Conservation (phyloP, 1,140 invertebrate species). For the Ceratosolen solmsi region DNA sequence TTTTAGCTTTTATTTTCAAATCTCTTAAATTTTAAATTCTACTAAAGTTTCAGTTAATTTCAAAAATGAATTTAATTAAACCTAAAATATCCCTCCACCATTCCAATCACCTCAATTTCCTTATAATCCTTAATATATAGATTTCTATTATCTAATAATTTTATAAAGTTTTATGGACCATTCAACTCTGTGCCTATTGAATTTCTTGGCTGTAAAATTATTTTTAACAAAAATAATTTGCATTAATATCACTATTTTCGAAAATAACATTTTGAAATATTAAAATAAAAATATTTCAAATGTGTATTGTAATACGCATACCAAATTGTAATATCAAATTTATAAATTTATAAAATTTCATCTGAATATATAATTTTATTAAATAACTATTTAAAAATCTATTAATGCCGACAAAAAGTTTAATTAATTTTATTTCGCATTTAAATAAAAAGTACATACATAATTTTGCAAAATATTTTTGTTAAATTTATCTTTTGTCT, state of each 20-base stretch:
- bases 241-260: neutral
- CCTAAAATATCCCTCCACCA: constrained; percentile 66
- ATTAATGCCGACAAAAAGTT: neutral
- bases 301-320: no score
- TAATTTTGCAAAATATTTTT: constrained; percentile 26
- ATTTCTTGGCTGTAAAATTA: constrained; percentile 39
- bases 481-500: neutral
- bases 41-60: constrained; percentile 32
- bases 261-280: neutral
- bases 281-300: neutral
- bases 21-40: constrained; percentile 54
- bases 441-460: neutral
- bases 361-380: no score
- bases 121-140: constrained; percentile 32
- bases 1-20: constrained; percentile 50
- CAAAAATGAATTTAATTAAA: constrained; percentile 37
- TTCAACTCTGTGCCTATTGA: constrained; percentile 4
- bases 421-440: neutral
- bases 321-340: no score
- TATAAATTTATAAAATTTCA: no score
- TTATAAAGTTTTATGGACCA: constrained; percentile 1
- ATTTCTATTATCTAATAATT: constrained; percentile 12
- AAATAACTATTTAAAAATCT: neutral
- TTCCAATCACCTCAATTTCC: constrained; percentile 61
- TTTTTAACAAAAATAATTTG: constrained; percentile 45